These are phyloP conservation scores for Epinotia nisella DNA, from an alignment of 2,888 invertebrate species.

Conservation along the genomic window DNA sequence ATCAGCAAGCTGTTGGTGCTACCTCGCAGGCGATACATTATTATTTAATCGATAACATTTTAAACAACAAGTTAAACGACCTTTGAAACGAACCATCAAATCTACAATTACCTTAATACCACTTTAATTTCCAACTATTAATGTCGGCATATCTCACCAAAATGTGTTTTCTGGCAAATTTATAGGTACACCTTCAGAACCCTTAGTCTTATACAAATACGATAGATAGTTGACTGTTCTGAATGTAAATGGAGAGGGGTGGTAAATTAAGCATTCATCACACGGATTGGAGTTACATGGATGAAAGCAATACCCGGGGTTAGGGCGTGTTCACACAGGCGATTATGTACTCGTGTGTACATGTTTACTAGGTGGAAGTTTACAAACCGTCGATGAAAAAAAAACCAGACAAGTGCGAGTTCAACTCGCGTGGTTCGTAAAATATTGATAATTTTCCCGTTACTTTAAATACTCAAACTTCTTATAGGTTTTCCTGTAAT, in stretches of 20 bases:
- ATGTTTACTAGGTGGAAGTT: not conserved
- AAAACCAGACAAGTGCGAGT: too few species aligned
- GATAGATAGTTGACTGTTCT: not conserved
- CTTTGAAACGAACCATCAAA: slow-evolving; percentile 10
- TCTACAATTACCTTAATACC: slow-evolving; percentile 29
- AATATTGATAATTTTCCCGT: too few species aligned
- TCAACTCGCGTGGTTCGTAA: too few species aligned
- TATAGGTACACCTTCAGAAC: not conserved
- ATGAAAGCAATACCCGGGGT: slow-evolving; percentile 36
- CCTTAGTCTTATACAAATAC: not conserved
- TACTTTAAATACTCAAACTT: too few species aligned
- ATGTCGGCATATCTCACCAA: slow-evolving; percentile 17
- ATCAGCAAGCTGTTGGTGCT: too few species aligned
- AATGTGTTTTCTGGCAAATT: slow-evolving; percentile 27
- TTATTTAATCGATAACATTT: not conserved
- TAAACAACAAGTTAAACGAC: slow-evolving; percentile 1
- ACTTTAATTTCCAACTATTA: slow-evolving; percentile 39
- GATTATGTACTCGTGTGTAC: not conserved
- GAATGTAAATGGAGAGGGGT: not conserved
- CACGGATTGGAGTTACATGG: slow-evolving; percentile 33
- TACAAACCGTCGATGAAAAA: too few species aligned
- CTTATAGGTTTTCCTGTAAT: too few species aligned
- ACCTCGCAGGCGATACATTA: too few species aligned
- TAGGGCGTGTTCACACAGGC: slow-evolving; percentile 11
- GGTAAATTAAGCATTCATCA: slow-evolving; percentile 42